Evolutionary conservation across 2,888 invertebrate genomes (phyloP), one percentile per base, ranked within the genome.

Genomic region (Monopis laevigella): DNA sequence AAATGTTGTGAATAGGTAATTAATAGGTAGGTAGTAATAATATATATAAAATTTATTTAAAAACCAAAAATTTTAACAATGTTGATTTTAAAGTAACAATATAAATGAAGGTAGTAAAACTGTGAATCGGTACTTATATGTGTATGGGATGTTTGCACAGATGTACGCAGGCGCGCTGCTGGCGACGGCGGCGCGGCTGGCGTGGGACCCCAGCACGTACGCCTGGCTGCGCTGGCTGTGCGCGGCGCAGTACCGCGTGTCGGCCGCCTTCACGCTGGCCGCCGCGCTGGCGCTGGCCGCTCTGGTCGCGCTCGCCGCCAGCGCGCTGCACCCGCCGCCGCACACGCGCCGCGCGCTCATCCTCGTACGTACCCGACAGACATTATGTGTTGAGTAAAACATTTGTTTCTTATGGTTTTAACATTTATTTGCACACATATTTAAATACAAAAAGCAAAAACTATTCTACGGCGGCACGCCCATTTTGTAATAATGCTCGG

Each of bases 131-230:
- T n/a, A n/a, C n/a, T n/a, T n/a, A n/a, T n/a, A n/a, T n/a, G n/a
- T n/a, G n/a, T n/a, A n/a, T n/a, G n/a, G n/a, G n/a, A n/a, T n/a
- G 28, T 11, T 7, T 28, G 46, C 50, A 46, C 68, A 80, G 78
- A 77, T 78, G 78, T 80, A 75, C 70, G 66, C 67, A 58, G 78
- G 78, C 51, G 78, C 78, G 54, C 62, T 80, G 64, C 68, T 80
- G 60, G 68, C 75, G 56, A 80, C 78, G 54, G 75, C 77, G 58
- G 78, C 77, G 62, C 72, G 78, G 54, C 71, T 78, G 52, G 70
- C 75, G 52, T 78, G 78, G 78, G 78, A 78, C 65, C 78, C 78
- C 44, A 72, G 72, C 69, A 78, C 78, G 24, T 78, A 77, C 71
- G 56, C 74, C 53, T 77, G 77, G 78, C 75, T 78, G 66, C 65